Evolutionary conservation across 2,797 vertebrate species (phyloP).

Genomic region (Limosa lapponica): DNA sequence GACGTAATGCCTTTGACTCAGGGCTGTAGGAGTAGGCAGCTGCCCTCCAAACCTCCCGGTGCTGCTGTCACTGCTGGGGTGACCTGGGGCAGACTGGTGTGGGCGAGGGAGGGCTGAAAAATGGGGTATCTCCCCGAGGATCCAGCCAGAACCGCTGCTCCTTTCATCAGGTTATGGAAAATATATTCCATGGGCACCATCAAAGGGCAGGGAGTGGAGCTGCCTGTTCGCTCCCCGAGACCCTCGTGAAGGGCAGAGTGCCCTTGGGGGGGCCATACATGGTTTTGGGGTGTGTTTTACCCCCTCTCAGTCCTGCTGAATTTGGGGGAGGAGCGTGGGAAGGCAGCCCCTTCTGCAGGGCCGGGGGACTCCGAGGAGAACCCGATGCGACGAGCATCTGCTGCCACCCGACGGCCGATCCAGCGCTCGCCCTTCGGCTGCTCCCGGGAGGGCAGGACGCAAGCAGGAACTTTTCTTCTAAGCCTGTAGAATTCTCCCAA

Average conservation of each 20-base stretch:
- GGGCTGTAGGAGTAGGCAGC: neutral
- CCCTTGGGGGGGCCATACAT: too few relatives aligned
- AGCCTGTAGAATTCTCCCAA: fast-evolving
- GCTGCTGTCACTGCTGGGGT: neutral
- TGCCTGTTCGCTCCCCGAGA: fast-evolving
- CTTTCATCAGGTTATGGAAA: neutral
- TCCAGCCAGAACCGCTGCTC: neutral
- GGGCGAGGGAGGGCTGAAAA: neutral
- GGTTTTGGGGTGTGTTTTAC: neutral
- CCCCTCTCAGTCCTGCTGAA: fast-evolving
- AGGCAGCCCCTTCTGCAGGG: neutral
- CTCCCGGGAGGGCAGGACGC: neutral
- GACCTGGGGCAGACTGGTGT: neutral
- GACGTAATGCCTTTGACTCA: neutral
- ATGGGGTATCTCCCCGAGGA: fast-evolving
- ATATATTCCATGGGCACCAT: neutral
- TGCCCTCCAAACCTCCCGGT: neutral
- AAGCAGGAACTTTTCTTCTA: neutral
- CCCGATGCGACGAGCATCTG: neutral
- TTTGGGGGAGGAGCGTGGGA: neutral
- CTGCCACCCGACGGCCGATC: conserved; percentile 2
- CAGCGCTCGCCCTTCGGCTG: neutral
- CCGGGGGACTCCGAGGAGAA: fast-evolving
- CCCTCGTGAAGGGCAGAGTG: neutral
- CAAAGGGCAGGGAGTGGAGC: neutral